Percentiles rank a stretch among this genome's conserved stretches.
These are phyloP conservation scores for Belonocnema kinseyi DNA, from an alignment of 1,140 invertebrate genomes.

Conservation along the genomic window DNA sequence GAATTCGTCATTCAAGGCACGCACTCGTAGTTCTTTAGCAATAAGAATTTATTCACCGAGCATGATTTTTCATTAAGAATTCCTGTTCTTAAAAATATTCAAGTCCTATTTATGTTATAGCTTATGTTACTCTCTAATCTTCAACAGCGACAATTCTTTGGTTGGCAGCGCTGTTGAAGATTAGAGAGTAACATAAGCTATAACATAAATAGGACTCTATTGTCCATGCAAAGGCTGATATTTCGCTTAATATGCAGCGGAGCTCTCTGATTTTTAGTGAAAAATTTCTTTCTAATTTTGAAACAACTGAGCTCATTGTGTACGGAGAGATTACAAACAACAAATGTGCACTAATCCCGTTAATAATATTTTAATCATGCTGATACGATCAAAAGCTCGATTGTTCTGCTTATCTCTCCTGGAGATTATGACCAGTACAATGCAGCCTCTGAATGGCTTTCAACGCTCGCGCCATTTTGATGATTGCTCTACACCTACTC, in stretches of 20 bases:
- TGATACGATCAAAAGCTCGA: constrained; percentile 3
- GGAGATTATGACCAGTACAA: background rate
- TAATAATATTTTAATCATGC: constrained; percentile 3
- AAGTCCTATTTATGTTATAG: no score
- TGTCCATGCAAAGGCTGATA: no score
- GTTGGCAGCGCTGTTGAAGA: no score
- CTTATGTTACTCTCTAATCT: no score
- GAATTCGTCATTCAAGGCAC: constrained; percentile 18
- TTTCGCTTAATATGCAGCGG: no score
- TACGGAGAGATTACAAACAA: background rate
- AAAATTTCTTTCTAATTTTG: background rate
- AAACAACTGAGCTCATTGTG: background rate
- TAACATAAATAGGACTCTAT: no score
- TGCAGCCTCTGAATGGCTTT: background rate
- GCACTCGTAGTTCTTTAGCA: background rate
- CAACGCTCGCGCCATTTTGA: background rate
- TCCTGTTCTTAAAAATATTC: no score
- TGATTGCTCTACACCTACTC: background rate
- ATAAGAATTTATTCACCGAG: constrained; percentile 30
- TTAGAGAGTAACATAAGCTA: no score
- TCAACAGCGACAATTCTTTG: no score
- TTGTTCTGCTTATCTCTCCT: constrained; percentile 6
- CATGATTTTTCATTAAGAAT: no score
- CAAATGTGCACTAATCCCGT: background rate
- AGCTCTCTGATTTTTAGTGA: no score